Evolutionary conservation across 2,888 invertebrate species (phyloP).

Genomic region (Pristionchus japonicus): DNA sequence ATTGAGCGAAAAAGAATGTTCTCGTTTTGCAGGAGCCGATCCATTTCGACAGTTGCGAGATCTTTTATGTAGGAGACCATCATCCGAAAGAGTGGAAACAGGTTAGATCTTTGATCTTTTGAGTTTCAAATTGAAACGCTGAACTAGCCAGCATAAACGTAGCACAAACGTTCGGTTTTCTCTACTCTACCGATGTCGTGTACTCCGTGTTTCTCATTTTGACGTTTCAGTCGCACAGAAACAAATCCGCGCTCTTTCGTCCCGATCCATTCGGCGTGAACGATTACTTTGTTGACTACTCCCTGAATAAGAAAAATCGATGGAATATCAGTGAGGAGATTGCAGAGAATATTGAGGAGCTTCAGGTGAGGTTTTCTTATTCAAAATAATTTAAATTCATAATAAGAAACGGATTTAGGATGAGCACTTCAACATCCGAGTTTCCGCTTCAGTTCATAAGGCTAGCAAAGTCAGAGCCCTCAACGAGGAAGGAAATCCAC

Average conservation of each 20-base stretch:
- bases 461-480: background rate
- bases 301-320: background rate
- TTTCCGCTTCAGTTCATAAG: background rate
- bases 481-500: background rate
- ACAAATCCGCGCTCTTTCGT: background rate
- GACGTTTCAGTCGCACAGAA: background rate
- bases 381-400: background rate
- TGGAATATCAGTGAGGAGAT: background rate
- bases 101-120: background rate
- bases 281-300: background rate
- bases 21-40: background rate
- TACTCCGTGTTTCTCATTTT: too few relatives aligned
- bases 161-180: too few relatives aligned
- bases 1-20: background rate
- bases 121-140: background rate
- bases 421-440: background rate
- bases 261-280: background rate
- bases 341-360: background rate
- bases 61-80: background rate
- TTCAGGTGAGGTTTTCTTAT: background rate
- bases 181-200: too few relatives aligned
- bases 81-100: background rate
- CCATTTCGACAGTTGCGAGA: background rate
- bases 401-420: background rate
- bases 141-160: too few relatives aligned